Evolutionary conservation across 30 jellyfish, hydroid and myxozoan species (phyloP).

Genomic region (Phacellophora camtschatica): DNA sequence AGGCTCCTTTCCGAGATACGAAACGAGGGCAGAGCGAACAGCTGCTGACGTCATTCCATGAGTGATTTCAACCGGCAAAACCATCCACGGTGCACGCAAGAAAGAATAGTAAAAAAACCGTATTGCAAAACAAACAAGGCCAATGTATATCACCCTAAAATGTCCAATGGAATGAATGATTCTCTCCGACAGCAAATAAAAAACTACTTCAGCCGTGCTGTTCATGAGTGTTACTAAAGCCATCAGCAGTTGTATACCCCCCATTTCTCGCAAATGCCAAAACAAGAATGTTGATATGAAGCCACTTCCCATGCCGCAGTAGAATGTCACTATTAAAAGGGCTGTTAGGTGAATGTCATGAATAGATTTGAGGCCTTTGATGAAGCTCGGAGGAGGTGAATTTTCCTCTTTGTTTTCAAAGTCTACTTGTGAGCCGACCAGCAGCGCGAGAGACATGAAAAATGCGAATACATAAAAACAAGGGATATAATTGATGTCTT

Average conservation of each 20-base stretch:
- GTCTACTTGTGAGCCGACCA: constrained; percentile 73
- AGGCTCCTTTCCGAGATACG: constrained; percentile 88
- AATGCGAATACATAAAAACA: constrained; percentile 78
- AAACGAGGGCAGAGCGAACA: constrained; percentile 81
- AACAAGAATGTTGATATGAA: constrained; percentile 86
- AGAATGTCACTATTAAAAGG: constrained; percentile 78
- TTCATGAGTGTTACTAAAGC: constrained; percentile 85
- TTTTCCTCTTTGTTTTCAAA: constrained; percentile 42
- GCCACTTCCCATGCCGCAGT: constrained; percentile 96
- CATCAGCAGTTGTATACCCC: constrained; percentile 78
- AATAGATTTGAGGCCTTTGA: constrained; percentile 74
- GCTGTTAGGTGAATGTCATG: constrained; percentile 78
- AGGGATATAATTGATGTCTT: constrained; percentile 71
- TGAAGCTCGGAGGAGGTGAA: constrained; percentile 53
- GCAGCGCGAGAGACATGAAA: constrained; percentile 68
- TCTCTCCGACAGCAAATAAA: constrained; percentile 74
- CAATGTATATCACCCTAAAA: constrained; percentile 79
- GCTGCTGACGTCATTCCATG: constrained; percentile 98
- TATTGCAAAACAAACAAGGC: constrained; percentile 83
- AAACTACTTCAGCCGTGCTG: constrained; percentile 83
- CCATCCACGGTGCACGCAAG: constrained; percentile 90
- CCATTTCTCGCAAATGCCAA: constrained; percentile 98
- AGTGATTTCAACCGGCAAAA: constrained; percentile 89
- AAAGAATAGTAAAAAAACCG: constrained; percentile 85
- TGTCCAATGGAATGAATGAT: constrained; percentile 82